Base-by-base conservation (phyloP, 1,140 invertebrate species). In the Grapholita molesta region DNA sequence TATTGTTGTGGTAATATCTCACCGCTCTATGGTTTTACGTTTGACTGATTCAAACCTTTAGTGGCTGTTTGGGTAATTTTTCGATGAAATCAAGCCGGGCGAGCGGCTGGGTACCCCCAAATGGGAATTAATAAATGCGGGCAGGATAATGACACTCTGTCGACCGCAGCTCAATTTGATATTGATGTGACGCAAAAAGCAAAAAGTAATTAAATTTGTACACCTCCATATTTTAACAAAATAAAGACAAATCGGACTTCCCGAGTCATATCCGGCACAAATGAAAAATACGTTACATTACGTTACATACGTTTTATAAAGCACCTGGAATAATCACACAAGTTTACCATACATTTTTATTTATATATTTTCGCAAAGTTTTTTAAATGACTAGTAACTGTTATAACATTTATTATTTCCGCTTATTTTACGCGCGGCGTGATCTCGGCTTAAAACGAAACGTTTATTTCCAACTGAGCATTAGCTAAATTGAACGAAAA, bases 401-500 rank as follows among this genome's bases (percentile, higher is more conserved):
- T n/a, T n/a, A n/a, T n/a, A n/a, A n/a, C n/a, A n/a, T n/a, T n/a
- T n/a, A n/a, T n/a, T n/a, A n/a, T n/a, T n/a, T n/a, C n/a, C n/a
- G n/a, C n/a, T n/a, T n/a, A n/a, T n/a, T n/a, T 38, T 8, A 0
- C 12, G n/a, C 3, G 5, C 24, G n/a, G 15, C 42, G 7, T 30
- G 28, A 7, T 21, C 15, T 48, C 7, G 25, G 7, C 12, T 28
- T 15, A 11, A 38, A 66, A 33, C 33, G 21, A 38, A 38, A 24
- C 33, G 82, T 80, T 82, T 76, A 82, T 81, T 80, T 75, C 35
- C 79, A 85, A 79, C 77, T 78, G 74, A 78, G 76, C 79, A 84
- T 85, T 88, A 84, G 79, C 65, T 70, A 83, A 84, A 85, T 88
- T 84, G 82, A 80, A 80, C 77, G 83, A 88, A 86, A 86, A 90